phyloP scores from a whole-genome alignment of 2,113 vertebrate genomes.

The Epinephelus moara region DNA sequence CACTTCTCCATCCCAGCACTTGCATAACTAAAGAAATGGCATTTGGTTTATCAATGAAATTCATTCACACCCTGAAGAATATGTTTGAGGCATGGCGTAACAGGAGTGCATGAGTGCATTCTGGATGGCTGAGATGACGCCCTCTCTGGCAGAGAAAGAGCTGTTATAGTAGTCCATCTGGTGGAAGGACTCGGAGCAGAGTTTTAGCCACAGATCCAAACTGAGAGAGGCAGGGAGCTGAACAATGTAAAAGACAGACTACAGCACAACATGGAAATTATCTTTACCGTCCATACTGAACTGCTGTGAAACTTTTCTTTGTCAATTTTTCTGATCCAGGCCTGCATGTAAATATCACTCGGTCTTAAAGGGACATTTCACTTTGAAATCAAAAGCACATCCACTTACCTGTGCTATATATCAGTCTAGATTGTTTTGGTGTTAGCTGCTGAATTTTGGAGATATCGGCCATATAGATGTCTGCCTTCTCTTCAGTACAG shows the following conservation, averaged over 20 bases:
- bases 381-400: too few species aligned
- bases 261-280: not conserved
- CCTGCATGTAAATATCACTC: not conserved
- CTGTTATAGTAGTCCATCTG: not conserved
- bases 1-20: not conserved
- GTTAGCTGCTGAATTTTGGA: too few species aligned
- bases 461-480: too few species aligned
- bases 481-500: too few species aligned
- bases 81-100: not conserved
- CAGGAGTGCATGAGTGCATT: not conserved
- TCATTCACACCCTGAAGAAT: not conserved
- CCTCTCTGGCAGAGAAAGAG: not conserved
- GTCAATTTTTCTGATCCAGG: not conserved
- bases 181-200: not conserved
- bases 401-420: too few species aligned
- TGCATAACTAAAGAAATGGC: not conserved
- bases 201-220: not conserved
- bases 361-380: not conserved
- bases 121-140: too few species aligned
- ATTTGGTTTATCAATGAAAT: not conserved
- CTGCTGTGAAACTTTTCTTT: not conserved
- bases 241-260: not conserved
- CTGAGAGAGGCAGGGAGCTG: not conserved
- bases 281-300: not conserved
- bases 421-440: too few species aligned